Evolutionary conservation across 2,113 vertebrate genomes (phyloP).

Genomic region (Chauna torquata): DNA sequence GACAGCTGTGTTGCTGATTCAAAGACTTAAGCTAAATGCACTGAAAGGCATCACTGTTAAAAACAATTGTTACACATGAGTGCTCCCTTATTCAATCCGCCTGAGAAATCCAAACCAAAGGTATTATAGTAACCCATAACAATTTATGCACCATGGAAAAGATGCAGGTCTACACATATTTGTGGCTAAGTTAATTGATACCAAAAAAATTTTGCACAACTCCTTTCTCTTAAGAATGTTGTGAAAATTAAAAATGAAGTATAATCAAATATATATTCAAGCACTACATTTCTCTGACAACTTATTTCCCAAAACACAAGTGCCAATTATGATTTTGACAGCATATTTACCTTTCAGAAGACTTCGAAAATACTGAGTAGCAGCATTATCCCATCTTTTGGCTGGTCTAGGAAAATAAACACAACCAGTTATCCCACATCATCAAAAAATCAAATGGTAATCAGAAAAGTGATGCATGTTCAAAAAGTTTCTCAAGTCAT

Average conservation of each 20-base stretch:
- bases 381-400: conserved; percentile 87
- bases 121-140: too few relatives aligned
- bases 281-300: background rate
- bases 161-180: background rate
- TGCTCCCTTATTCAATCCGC: background rate
- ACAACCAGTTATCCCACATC: background rate
- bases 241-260: background rate
- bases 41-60: background rate
- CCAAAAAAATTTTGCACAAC: background rate
- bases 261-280: background rate
- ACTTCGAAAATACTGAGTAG: conserved; percentile 82
- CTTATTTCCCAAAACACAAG: background rate
- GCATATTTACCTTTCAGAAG: conserved; percentile 81
- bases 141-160: background rate
- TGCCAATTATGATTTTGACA: background rate
- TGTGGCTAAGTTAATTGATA: background rate
- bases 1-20: background rate
- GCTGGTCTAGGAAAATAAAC: conserved; percentile 76
- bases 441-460: background rate
- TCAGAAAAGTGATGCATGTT: background rate
- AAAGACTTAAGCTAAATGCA: background rate
- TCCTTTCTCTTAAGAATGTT: background rate
- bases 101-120: too few relatives aligned
- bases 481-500: background rate
- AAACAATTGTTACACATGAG: fast-evolving